Percentiles rank a stretch among this genome's conserved stretches.
Evolutionary conservation across 2,113 vertebrate species (phyloP).

Genomic region (Brachyhypopomus occidentalis): DNA sequence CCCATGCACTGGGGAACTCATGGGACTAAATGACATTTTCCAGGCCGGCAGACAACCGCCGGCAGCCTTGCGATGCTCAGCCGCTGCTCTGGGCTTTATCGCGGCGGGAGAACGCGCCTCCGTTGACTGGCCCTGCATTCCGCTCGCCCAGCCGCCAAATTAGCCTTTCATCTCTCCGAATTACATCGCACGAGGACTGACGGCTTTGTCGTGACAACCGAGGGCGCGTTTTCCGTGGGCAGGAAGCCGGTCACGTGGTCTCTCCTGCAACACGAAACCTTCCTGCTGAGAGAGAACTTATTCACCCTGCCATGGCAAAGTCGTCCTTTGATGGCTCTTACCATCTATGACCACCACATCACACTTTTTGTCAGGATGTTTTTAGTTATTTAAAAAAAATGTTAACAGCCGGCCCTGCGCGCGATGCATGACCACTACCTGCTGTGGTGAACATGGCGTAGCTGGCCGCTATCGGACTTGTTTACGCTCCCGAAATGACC

Average conservation of each 20-base stretch:
- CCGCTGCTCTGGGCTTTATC: background rate
- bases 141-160: constrained; percentile 32
- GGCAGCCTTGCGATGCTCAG: constrained; percentile 2
- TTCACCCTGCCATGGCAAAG: background rate
- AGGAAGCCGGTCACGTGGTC: background rate
- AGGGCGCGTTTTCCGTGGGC: constrained; percentile 4
- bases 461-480: too few species aligned
- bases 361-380: too few species aligned
- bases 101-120: background rate
- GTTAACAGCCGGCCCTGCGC: too few species aligned
- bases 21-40: constrained; percentile 7
- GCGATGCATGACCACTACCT: too few species aligned
- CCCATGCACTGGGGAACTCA: background rate
- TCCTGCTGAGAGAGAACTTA: background rate
- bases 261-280: background rate
- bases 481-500: too few species aligned
- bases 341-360: too few species aligned
- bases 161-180: constrained; percentile 41
- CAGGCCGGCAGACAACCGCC: background rate
- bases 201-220: constrained; percentile 40
- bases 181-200: background rate
- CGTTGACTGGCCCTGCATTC: constrained; percentile 35
- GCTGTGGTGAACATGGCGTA: too few species aligned
- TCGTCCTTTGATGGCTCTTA: background rate
- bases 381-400: too few species aligned